Base-by-base conservation (phyloP, 2,888 invertebrate species). In the Abscondita cerata region DNA sequence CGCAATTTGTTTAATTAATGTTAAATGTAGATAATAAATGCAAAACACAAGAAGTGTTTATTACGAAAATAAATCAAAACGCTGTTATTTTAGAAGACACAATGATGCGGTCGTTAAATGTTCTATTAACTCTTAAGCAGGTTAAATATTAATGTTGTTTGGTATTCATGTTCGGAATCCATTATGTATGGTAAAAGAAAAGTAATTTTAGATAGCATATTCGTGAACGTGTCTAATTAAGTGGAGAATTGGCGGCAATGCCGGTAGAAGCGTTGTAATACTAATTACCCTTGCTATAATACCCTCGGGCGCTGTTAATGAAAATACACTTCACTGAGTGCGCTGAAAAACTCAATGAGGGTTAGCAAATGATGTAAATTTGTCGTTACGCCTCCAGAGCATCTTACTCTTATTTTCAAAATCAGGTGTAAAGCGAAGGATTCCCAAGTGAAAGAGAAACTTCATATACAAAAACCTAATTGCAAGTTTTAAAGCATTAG, bases 281-380 rank as follows among this genome's bases (percentile, higher is more conserved):
- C 75, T 76, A 76, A 76, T 77, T 77, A 77, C 73, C 68, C 69
- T 68, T 65, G 69, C 68, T 71, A 74, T 76, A 75, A 76, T 73
- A 71, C 76, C 72, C 75, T 64, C 64, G 75, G 74, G 74, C 66
- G 74, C 68, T 73, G 74, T 75, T 76, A 76, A 77, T 76, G 76
- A 76, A 75, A 77, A 75, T 76, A 75, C 75, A 75, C 76, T 75
- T 71, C 69, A 68, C 69, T 62, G 66, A 59, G 68, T 65, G 67
- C 66, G 63, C 59, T 58, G 70, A 71, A 74, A 71, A 73, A 72
- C 71, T 67, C 68, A 68, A 71, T 68, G 70, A 69, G 64, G 70
- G 66, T 68, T 68, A 65, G 67, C 70, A 70, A 70, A 66, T 63
- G 67, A 59, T 61, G 58, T 61, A 66, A 58, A 59, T 63, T 63